A percentile compares a stretch with the other conserved stretches of the same genome.
These are phyloP conservation scores for Lepidothrix coronata DNA, from an alignment of 2,113 vertebrate species.

Conservation along the genomic window DNA sequence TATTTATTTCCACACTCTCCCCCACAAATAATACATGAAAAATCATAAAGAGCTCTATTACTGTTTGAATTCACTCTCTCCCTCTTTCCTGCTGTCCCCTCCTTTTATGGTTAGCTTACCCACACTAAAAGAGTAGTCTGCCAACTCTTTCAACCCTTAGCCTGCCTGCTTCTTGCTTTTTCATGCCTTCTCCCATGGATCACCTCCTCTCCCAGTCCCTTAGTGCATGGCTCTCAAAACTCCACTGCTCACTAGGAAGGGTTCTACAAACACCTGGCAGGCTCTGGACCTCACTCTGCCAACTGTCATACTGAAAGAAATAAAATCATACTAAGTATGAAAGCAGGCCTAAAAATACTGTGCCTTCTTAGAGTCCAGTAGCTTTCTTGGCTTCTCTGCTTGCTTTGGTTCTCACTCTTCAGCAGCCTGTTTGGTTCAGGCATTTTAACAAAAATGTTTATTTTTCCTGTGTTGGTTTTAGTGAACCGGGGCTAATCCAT, in stretches of 20 bases:
- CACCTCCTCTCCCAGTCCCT: not conserved
- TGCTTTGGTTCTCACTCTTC: not conserved
- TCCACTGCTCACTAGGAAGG: not conserved
- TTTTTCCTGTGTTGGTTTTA: conserved; percentile 2
- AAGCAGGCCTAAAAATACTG: not conserved
- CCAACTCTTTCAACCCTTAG: not conserved
- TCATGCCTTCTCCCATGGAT: not conserved
- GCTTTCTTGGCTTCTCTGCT: not conserved
- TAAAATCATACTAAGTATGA: not conserved
- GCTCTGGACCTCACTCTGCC: not conserved
- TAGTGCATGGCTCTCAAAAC: not conserved
- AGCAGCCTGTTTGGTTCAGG: not conserved
- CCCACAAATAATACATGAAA: not conserved
- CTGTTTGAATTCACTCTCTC: not conserved
- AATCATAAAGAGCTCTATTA: not conserved
- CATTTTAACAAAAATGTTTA: conserved; percentile 7
- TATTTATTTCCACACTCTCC: not conserved
- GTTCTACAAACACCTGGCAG: not conserved
- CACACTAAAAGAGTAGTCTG: not conserved
- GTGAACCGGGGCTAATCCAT: not conserved
- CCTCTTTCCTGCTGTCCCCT: not conserved
- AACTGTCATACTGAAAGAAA: not conserved
- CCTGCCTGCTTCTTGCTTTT: not conserved
- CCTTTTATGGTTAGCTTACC: not conserved
- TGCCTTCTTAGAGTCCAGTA: not conserved